These are phyloP conservation scores for Sander vitreus DNA, from an alignment of 2,113 vertebrate species.

Conservation along the genomic window DNA sequence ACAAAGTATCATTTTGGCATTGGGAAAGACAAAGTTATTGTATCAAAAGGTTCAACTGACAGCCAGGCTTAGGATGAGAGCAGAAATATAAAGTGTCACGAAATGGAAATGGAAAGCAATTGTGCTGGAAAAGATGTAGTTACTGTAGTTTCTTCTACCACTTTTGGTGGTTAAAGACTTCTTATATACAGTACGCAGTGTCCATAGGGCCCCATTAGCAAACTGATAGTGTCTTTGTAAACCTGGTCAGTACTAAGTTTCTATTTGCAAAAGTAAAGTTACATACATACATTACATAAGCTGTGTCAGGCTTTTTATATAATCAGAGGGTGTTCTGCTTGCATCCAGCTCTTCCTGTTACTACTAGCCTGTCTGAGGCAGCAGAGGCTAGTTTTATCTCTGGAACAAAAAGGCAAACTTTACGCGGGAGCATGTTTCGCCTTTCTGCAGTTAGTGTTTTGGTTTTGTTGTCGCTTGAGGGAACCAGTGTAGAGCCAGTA, in stretches of 20 bases:
- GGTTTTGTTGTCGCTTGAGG: slow-evolving; percentile 13
- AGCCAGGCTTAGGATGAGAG: neutral
- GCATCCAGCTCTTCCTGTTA: neutral
- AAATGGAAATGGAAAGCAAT: too few relatives aligned
- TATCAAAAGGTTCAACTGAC: neutral
- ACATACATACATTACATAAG: neutral
- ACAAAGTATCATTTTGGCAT: too few relatives aligned
- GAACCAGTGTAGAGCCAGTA: neutral
- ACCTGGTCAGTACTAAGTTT: neutral
- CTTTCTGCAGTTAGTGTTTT: neutral
- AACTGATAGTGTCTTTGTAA: neutral
- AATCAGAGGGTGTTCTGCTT: slow-evolving; percentile 13
- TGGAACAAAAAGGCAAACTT: neutral
- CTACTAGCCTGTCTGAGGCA: neutral
- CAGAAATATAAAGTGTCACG: neutral
- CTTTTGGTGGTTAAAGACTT: neutral
- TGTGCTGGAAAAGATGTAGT: neutral
- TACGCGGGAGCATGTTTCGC: neutral
- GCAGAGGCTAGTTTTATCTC: neutral
- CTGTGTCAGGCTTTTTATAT: slow-evolving; percentile 19
- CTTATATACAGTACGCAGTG: neutral
- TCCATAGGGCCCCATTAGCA: neutral
- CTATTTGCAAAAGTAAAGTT: slow-evolving; percentile 47
- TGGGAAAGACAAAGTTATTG: too few relatives aligned
- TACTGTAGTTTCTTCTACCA: neutral